phyloP scores from a whole-genome alignment of 1,140 invertebrate genomes.

The Papilio helenus region DNA sequence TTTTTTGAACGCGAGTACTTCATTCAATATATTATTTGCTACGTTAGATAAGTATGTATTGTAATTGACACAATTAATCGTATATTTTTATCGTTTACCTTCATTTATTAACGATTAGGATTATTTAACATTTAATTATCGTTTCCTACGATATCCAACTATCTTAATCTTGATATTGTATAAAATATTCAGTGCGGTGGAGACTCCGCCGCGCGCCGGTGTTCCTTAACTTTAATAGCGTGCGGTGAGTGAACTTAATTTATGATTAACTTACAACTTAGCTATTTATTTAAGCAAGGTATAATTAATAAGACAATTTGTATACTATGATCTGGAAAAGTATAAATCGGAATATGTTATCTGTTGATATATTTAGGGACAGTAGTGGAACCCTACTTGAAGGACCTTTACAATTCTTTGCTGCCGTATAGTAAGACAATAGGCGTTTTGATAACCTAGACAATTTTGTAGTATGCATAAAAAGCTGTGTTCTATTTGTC shows the following conservation, averaged over 20 bases:
- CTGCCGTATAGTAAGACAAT: not conserved
- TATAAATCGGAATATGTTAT: no score
- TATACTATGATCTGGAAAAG: not conserved
- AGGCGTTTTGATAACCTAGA: not conserved
- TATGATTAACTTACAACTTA: constrained; percentile 21
- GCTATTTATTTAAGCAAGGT: not conserved
- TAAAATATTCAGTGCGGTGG: constrained; percentile 54
- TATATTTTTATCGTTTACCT: constrained; percentile 42
- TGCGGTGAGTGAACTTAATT: constrained; percentile 48
- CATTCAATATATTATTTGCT: not conserved
- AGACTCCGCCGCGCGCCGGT: constrained; percentile 56
- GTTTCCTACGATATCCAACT: constrained; percentile 46
- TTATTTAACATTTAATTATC: constrained; percentile 47
- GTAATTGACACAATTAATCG: constrained; percentile 8
- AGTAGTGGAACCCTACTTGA: not conserved
- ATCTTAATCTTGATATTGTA: constrained; percentile 52
- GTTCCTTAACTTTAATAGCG: constrained; percentile 42
- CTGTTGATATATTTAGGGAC: no score
- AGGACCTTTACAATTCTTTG: not conserved
- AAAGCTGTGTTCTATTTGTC: not conserved
- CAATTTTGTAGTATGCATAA: not conserved
- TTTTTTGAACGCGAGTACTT: not conserved
- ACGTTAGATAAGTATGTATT: not conserved
- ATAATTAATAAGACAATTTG: not conserved
- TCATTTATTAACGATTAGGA: constrained; percentile 43